Evolutionary conservation across 2,113 vertebrate species (phyloP), one percentile per base, ranked within the genome.

Genomic region (Xiphophorus hellerii): DNA sequence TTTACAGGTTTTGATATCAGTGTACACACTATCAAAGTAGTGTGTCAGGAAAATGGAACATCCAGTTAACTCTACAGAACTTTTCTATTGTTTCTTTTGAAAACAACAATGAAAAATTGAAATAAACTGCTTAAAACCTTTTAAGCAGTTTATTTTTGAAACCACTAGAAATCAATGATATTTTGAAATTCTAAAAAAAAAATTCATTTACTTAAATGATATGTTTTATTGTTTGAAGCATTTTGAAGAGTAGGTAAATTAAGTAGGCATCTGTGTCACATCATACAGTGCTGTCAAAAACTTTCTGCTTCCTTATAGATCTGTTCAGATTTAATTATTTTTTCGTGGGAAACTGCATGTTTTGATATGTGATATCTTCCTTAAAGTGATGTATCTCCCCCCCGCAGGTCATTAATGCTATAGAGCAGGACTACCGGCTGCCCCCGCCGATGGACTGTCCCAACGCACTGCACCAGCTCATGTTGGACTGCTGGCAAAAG

Each of bases 401-500:
- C 73, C 79, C 77, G 14, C 93, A 99, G 98, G 98, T 99, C 25
- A 99, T 99, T 84, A 99, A 99, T 3, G 98, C 98, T 71, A 99
- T 99, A 0, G 98, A 99, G 91, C 98, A 99, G 90, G 98, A 99
- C 91, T 99, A 99, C 66, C 92, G 98, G 77, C 94, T 99, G 76
- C 98, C 98, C 0, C 97, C 98, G 0, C 97, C 98, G 58, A 99
- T 99, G 98, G 98, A 99, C 92, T 99, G 98, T 71, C 98, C 98
- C 0, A 98, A 95, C 0, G 97, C 97, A 5, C 94, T 99, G 20
- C 98, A 98, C 91, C 98, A 99, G 93, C 96, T 99, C 75, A 99
- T 99, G 98, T 83, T 99, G 86, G 98, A 99, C 93, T 99, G 97
- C 92, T 99, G 98, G 98, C 98, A 99, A 90, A 99, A 99, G 92